Evolutionary conservation across 2,888 invertebrate species (phyloP), one percentile per base, ranked within the genome.

Genomic region (Drosophila robusta): DNA sequence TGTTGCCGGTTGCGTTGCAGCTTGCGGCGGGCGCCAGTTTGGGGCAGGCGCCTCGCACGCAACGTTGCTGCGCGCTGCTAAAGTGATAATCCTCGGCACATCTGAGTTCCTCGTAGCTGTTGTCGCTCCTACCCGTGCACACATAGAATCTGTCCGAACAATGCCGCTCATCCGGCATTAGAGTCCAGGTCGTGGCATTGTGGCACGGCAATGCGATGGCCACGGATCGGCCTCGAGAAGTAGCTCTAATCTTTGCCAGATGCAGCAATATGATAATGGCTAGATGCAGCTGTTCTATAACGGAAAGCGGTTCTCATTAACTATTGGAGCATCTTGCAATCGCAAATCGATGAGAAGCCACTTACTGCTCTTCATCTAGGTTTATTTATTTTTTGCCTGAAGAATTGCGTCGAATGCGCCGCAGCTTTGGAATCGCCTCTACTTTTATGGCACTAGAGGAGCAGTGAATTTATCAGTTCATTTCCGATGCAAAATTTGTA

Each of bases 61-160:
- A 63, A 11, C 36, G 51, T 9, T 63, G 18, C 12, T 44, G 12
- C 8, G 11, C 3, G 9, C 34, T 65, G 16, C 29, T 63, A 18
- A 51, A 63, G 34, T 63, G 36, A 16, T 51, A 44, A 24, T 16
- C 42, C n/a, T 11, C 1, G 1, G 29, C 3, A 24, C 63, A 63
- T 24, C 11, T 22, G 1, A 34, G 24, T 11, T 65, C 65, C 42
- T 51, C 63, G 9, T 71, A 46, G 18, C 57, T 64, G 11, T 62
- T 8, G 1, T 68, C 63, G 4, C n/a, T 24, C 4, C 14, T 8
- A 0, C 80, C 74, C 2, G 75, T 51, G 47, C 89, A 90, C 5
- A 81, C 57, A 41, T 75, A 85, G 51, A 90, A 90, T 26, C 72
- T 78, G 6, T 75, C 70, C n/a, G n/a, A n/a, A 46, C 89, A 89